Evolutionary conservation across 2,797 vertebrate genomes (phyloP).

Genomic region (Pampus argenteus): DNA sequence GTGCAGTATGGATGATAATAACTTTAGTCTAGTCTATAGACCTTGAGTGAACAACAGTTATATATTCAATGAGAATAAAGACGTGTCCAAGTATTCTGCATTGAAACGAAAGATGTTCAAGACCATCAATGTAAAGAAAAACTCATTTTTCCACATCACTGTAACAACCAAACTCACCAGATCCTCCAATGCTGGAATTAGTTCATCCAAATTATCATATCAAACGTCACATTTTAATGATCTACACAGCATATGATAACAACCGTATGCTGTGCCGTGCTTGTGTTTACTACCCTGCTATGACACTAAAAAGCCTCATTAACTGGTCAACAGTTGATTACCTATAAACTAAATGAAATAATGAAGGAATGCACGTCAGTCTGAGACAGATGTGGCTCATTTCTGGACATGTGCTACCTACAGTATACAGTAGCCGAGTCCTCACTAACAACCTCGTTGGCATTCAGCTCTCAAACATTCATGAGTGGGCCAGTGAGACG

Average conservation of each 20-base stretch:
- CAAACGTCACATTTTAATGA: too few species aligned
- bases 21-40: neutral
- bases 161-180: neutral
- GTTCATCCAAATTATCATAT: neutral
- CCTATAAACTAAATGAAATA: neutral
- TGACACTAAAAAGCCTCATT: neutral
- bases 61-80: too few species aligned
- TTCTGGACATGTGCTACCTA: slow-evolving; percentile 3
- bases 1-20: slow-evolving; percentile 2
- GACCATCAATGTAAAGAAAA: too few species aligned
- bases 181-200: neutral
- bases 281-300: too few species aligned
- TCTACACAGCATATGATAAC: too few species aligned
- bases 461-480: slow-evolving; percentile 72
- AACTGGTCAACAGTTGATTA: neutral
- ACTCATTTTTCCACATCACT: too few species aligned
- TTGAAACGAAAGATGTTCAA: too few species aligned
- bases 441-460: slow-evolving; percentile 60
- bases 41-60: too few species aligned
- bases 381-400: slow-evolving; percentile 3
- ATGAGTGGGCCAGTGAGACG: slow-evolving; percentile 63
- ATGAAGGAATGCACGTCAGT: slow-evolving; percentile 17
- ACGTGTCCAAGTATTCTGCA: too few species aligned
- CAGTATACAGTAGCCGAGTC: slow-evolving; percentile 3
- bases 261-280: too few species aligned